A percentile compares a stretch with the other conserved stretches of the same genome.
These are phyloP conservation scores for Notarius quadriscutis DNA, from an alignment of 2,113 vertebrate species.

Conservation along the genomic window DNA sequence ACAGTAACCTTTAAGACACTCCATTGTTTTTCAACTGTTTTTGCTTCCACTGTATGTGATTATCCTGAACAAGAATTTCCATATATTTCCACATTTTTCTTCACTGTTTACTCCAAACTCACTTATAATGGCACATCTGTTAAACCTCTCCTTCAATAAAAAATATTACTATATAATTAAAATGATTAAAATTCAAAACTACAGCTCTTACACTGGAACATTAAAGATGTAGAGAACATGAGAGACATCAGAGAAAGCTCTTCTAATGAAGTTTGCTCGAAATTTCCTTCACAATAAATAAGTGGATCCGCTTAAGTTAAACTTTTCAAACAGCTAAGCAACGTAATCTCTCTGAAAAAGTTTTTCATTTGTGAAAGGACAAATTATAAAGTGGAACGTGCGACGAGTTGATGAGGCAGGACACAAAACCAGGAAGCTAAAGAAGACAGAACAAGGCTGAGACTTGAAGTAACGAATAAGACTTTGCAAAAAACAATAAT, in stretches of 20 bases:
- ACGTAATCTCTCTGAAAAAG: no score
- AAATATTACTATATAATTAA: background rate
- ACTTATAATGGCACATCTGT: background rate
- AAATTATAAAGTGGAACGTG: no score
- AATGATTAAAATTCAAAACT: background rate
- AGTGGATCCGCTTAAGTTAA: background rate
- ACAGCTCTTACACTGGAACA: background rate
- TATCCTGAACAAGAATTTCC: background rate
- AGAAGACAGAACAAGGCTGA: no score
- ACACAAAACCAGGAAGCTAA: background rate
- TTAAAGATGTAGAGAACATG: background rate
- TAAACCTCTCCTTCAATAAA: background rate
- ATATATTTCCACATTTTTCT: background rate
- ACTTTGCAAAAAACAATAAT: background rate
- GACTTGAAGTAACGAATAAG: background rate
- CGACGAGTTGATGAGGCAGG: background rate
- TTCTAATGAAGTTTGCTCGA: background rate
- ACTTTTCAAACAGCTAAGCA: background rate
- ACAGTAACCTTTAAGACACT: no score
- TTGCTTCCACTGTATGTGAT: background rate
- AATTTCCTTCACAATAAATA: background rate
- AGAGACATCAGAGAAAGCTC: background rate
- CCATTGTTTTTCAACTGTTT: background rate
- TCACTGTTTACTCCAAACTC: background rate
- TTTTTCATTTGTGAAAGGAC: background rate